These are phyloP conservation scores for Heliothis subflexa DNA, from an alignment of 1,140 invertebrate genomes.

Conservation along the genomic window DNA sequence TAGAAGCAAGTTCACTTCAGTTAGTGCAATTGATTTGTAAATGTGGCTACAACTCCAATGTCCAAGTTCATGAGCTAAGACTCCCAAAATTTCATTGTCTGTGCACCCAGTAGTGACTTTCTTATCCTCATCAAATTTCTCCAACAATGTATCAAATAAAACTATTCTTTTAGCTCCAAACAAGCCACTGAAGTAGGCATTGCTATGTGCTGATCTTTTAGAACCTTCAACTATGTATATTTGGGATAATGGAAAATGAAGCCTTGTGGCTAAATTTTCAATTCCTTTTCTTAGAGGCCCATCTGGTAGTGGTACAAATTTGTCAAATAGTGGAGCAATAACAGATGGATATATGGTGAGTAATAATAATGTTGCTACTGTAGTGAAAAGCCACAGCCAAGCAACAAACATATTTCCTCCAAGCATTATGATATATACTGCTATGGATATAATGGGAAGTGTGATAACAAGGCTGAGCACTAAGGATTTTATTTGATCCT, in stretches of 20 bases:
- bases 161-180: slow-evolving; percentile 99
- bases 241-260: slow-evolving; percentile 98
- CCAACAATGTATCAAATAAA: slow-evolving; percentile 97
- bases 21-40: slow-evolving; percentile 94
- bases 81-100: slow-evolving; percentile 97
- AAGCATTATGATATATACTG: slow-evolving; percentile 96
- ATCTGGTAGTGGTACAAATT: slow-evolving; percentile 98
- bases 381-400: slow-evolving; percentile 97
- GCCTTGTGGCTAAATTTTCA: slow-evolving; percentile 94
- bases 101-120: slow-evolving; percentile 91
- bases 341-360: slow-evolving; percentile 98
- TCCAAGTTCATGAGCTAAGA: slow-evolving; percentile 98
- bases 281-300: slow-evolving; percentile 95
- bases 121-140: slow-evolving; percentile 84
- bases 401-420: slow-evolving; percentile 97
- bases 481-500: slow-evolving; percentile 96
- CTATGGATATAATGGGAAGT: slow-evolving; percentile 92
- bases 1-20: slow-evolving; percentile 91
- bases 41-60: slow-evolving; percentile 99
- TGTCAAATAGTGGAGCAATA: slow-evolving; percentile 99
- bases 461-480: slow-evolving; percentile 92
- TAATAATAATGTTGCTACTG: slow-evolving; percentile 90
- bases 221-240: slow-evolving; percentile 99
- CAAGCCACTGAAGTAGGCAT: slow-evolving; percentile 99
- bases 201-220: slow-evolving; percentile 97